Conservation (phyloP, 2,797 vertebrate species). For the Rhynchonycteris naso region DNA sequence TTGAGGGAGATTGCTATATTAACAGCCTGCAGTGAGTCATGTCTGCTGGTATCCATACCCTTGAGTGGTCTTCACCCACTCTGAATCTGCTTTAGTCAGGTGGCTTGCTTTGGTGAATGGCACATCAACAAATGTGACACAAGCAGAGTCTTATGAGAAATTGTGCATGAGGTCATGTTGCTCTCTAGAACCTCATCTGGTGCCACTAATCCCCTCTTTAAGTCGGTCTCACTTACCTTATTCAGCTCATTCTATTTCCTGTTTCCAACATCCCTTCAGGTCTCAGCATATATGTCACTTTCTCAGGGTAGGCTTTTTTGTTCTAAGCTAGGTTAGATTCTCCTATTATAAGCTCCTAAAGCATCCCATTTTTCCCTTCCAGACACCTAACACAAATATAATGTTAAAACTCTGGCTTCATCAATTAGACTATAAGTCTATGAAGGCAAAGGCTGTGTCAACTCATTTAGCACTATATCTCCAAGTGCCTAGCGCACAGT, state of each 20-base stretch:
- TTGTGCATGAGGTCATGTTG: background rate
- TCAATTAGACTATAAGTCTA: background rate
- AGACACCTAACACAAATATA: background rate
- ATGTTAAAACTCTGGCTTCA: background rate
- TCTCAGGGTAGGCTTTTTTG: background rate
- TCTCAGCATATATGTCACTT: background rate
- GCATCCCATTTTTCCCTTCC: background rate
- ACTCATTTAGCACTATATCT: background rate
- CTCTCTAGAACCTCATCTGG: background rate
- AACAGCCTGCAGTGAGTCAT: background rate
- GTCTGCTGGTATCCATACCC: background rate
- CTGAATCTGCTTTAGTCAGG: background rate
- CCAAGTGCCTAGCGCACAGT: background rate
- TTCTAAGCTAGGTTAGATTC: background rate
- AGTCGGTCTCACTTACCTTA: background rate
- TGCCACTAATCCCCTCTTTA: background rate
- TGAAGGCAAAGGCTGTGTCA: background rate
- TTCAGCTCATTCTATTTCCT: background rate
- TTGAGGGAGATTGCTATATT: background rate
- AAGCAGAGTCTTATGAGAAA: background rate
- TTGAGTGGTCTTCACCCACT: background rate
- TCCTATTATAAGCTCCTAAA: background rate
- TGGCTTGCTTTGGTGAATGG: background rate
- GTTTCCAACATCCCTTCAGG: background rate
- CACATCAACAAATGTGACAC: background rate